phyloP scores from a whole-genome alignment of 2,888 invertebrate genomes.

The Coronaproctus castanopsis region DNA sequence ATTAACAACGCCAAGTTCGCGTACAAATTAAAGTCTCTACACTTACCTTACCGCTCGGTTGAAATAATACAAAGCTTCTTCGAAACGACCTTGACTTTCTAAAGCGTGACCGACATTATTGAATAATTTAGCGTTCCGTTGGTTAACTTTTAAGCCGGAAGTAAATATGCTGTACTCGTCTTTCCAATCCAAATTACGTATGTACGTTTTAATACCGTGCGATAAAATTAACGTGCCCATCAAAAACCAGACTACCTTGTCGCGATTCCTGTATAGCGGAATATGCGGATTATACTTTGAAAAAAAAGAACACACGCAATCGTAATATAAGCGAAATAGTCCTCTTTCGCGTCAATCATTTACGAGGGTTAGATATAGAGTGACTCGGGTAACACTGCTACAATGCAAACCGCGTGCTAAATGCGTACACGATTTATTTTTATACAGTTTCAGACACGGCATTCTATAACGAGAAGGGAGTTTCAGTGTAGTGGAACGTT shows the following conservation, averaged over 20 bases:
- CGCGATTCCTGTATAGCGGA: constrained; percentile 30
- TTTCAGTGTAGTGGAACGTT: no score
- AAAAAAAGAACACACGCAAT: no score
- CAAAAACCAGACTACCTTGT: constrained; percentile 42
- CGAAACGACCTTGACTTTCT: constrained; percentile 46
- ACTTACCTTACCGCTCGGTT: constrained; percentile 57
- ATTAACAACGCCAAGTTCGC: no score
- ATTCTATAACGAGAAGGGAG: no score
- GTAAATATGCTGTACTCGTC: constrained; percentile 85
- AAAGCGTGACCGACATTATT: constrained; percentile 94
- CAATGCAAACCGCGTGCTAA: no score
- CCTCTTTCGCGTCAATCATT: no score
- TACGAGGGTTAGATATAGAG: no score
- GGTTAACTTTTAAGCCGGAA: constrained; percentile 69
- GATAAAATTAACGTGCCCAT: constrained; percentile 44
- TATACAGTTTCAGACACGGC: no score
- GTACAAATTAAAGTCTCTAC: not conserved
- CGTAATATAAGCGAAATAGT: no score
- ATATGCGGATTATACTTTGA: no score
- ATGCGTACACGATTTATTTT: no score
- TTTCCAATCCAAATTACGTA: constrained; percentile 81
- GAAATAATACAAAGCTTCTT: constrained; percentile 73
- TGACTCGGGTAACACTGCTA: no score
- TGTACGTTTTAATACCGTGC: constrained; percentile 67
- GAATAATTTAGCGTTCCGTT: constrained; percentile 82